A percentile compares a stretch with the other conserved stretches of the same genome.
Conservation (phyloP, 2,113 vertebrate species). For the Bubo blakistoni region DNA sequence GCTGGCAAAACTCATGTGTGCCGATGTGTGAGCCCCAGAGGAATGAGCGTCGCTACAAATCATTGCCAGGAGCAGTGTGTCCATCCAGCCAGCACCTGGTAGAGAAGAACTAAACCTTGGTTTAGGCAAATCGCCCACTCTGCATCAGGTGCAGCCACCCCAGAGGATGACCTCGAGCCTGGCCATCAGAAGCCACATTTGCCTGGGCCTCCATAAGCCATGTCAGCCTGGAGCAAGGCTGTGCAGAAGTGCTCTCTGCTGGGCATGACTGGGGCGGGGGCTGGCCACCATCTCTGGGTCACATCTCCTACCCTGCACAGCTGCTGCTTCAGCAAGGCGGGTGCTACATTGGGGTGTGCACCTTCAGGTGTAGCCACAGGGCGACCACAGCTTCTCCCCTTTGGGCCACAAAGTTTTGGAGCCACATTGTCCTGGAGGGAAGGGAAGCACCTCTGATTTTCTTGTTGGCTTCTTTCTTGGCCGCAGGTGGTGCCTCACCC, state of each 20-base stretch:
- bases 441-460: background rate
- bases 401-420: background rate
- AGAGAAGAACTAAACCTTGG: background rate
- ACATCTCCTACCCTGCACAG: background rate
- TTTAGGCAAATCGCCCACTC: background rate
- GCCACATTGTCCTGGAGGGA: background rate
- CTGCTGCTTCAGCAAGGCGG: background rate
- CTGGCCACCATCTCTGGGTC: background rate
- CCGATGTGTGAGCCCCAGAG: background rate
- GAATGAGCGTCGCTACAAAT: background rate
- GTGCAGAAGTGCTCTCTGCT: background rate
- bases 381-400: background rate
- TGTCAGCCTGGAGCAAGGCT: background rate
- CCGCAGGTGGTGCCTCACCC: background rate
- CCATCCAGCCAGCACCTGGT: fast-evolving
- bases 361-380: background rate
- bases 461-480: background rate
- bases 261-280: fast-evolving
- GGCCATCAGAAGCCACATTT: background rate
- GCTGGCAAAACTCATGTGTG: background rate
- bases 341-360: background rate
- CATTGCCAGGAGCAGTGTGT: background rate
- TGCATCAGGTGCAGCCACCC: background rate
- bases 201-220: background rate
- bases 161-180: background rate